A percentile compares a stretch with the other conserved stretches of the same genome.
These are phyloP conservation scores for Camponotus vicinus DNA, from an alignment of 1,140 invertebrate genomes.

Conservation along the genomic window DNA sequence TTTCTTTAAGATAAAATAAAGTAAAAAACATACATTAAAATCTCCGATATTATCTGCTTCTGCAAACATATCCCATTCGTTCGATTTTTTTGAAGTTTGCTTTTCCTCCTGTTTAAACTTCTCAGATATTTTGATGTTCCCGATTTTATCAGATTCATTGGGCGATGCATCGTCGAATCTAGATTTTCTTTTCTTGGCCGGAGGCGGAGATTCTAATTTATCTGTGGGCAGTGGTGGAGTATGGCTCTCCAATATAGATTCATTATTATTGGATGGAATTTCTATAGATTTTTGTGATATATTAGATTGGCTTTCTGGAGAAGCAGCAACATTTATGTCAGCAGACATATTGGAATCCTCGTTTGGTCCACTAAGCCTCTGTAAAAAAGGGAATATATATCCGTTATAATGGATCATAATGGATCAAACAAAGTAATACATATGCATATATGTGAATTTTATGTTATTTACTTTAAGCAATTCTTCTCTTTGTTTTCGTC, in stretches of 20 bases:
- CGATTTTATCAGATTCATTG: conserved; percentile 73
- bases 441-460: not conserved
- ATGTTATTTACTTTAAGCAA: conserved; percentile 90
- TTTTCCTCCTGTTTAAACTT: conserved; percentile 82
- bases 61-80: conserved; percentile 95
- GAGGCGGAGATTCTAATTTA: conserved; percentile 76
- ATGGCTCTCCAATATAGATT: conserved; percentile 82
- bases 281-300: conserved; percentile 79
- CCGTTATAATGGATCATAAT: not conserved
- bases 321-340: conserved; percentile 77
- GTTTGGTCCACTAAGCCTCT: conserved; percentile 88
- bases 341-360: conserved; percentile 88
- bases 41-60: conserved; percentile 95
- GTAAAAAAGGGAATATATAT: conserved; percentile 32
- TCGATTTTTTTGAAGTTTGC: conserved; percentile 84
- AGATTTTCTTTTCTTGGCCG: conserved; percentile 81
- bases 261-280: conserved; percentile 81
- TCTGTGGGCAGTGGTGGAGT: conserved; percentile 83
- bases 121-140: conserved; percentile 75
- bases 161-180: conserved; percentile 80
- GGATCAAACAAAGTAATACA: conserved; percentile 2
- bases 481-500: conserved; percentile 96
- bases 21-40: conserved; percentile 91
- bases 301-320: conserved; percentile 81
- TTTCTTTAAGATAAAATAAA: not conserved